These are phyloP conservation scores for Amazona guildingii DNA, from an alignment of 2,113 vertebrate genomes.

Conservation along the genomic window DNA sequence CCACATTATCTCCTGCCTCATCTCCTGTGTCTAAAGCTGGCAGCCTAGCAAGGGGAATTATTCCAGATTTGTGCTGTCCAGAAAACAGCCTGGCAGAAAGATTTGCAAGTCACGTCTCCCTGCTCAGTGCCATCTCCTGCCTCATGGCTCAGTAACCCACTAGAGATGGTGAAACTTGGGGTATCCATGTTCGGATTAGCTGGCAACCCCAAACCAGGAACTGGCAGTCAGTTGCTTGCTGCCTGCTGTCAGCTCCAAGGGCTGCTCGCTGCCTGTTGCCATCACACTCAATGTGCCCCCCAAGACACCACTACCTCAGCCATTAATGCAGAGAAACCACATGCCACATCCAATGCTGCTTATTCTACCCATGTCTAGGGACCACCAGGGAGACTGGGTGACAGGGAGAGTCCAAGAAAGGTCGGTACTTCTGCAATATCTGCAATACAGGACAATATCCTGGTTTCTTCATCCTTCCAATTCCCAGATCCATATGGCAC, in stretches of 20 bases:
- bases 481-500: background rate
- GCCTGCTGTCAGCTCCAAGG: background rate
- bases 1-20: background rate
- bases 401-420: background rate
- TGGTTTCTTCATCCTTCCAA: background rate
- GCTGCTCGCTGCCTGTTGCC: background rate
- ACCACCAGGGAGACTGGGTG: background rate
- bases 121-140: background rate
- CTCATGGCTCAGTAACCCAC: background rate
- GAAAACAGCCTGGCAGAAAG: constrained; percentile 17
- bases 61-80: constrained; percentile 16
- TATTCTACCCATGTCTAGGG: background rate
- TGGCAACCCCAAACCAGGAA: background rate
- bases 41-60: background rate
- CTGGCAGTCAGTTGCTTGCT: background rate
- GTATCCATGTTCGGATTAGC: background rate
- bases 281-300: background rate
- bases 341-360: accelerated
- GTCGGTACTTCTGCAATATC: background rate
- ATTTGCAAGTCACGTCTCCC: background rate
- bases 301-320: background rate
- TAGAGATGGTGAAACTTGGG: background rate
- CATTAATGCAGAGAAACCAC: background rate
- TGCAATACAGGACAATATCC: background rate
- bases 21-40: background rate